These are phyloP conservation scores for Aphrocallistes beatrix DNA, from an alignment of 37 sponge, comb jelly and placozoan species.

Conservation along the genomic window DNA sequence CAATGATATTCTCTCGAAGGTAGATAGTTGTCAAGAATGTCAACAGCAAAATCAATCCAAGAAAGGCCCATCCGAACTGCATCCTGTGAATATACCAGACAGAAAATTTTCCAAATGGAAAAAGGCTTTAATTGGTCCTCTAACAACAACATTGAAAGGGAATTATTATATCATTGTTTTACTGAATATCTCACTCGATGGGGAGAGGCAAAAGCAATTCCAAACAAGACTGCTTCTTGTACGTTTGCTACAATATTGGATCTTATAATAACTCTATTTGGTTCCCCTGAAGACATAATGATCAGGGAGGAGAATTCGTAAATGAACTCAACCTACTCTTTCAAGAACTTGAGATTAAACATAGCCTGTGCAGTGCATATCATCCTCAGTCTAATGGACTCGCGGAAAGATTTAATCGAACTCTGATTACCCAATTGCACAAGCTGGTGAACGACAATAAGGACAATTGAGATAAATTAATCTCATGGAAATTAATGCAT, in stretches of 20 bases:
- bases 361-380: conserved; percentile 26
- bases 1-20: not conserved
- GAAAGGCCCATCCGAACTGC: not conserved
- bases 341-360: not conserved
- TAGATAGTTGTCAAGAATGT: not conserved
- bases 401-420: conserved; percentile 35
- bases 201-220: not conserved
- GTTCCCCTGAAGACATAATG: not conserved
- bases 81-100: not conserved
- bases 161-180: too few species aligned
- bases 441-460: not conserved
- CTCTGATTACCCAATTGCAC: not conserved
- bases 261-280: not conserved
- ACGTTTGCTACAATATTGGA: not conserved
- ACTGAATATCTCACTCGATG: too few species aligned
- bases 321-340: not conserved
- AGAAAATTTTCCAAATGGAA: too few species aligned
- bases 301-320: not conserved
- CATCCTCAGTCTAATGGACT: conserved; percentile 38
- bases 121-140: too few species aligned
- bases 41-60: not conserved
- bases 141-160: too few species aligned
- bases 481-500: conserved; percentile 14
- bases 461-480: conserved; percentile 10
- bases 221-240: not conserved